Percentiles rank a stretch among this genome's conserved stretches.
Conservation (phyloP, 2,797 vertebrate species). For the Periophthalmus magnuspinnatus region DNA sequence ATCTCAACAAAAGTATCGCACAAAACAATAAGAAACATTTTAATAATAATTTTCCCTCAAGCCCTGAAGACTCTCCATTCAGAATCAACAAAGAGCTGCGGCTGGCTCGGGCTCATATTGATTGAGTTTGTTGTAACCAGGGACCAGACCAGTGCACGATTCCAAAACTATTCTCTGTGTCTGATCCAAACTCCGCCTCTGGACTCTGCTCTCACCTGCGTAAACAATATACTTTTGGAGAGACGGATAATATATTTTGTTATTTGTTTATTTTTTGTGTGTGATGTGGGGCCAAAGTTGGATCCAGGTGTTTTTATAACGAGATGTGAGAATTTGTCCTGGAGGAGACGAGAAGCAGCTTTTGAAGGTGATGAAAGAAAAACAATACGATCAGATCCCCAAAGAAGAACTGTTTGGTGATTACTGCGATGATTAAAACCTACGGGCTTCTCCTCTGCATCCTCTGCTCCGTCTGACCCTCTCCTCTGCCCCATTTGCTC, state of each 20-base stretch:
- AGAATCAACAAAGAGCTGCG: slow-evolving; percentile 24
- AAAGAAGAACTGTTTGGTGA: slow-evolving; percentile 64
- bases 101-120: slow-evolving; percentile 55
- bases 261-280: slow-evolving; percentile 9
- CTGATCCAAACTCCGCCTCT: slow-evolving; percentile 63
- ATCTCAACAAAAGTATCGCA: neutral
- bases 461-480: neutral
- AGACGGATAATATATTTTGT: slow-evolving; percentile 48
- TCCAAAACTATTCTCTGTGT: slow-evolving; percentile 54
- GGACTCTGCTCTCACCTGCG: slow-evolving; percentile 59
- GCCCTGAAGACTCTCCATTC: slow-evolving; percentile 15
- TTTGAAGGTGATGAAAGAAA: slow-evolving; percentile 77
- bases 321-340: slow-evolving; percentile 65
- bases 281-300: slow-evolving; percentile 65
- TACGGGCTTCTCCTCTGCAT: slow-evolving; percentile 18
- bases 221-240: slow-evolving; percentile 60
- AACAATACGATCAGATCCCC: slow-evolving; percentile 65
- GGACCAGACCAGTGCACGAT: slow-evolving; percentile 64
- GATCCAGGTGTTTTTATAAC: slow-evolving; percentile 55
- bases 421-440: slow-evolving; percentile 74
- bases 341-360: slow-evolving; percentile 65
- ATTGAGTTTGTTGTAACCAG: slow-evolving; percentile 57
- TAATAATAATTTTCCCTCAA: neutral
- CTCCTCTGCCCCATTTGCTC: neutral
- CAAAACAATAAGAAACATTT: neutral